Evolutionary conservation across 1,140 invertebrate species (phyloP).

Genomic region (Akabosia matsudoensis): DNA sequence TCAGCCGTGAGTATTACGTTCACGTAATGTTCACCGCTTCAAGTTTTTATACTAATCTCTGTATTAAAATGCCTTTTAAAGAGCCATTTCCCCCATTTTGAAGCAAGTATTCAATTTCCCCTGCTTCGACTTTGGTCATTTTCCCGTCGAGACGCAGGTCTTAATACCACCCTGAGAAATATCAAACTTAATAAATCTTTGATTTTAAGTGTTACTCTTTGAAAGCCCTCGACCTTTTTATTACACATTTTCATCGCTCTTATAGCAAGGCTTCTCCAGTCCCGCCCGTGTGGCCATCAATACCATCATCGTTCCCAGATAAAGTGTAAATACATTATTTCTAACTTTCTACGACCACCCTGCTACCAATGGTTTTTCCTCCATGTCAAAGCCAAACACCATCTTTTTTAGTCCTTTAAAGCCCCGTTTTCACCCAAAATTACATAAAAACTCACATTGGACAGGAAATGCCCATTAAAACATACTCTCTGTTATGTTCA

Average conservation of each 20-base stretch:
- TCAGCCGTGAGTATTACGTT: no score
- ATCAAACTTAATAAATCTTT: slow-evolving; percentile 36
- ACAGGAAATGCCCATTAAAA: neutral
- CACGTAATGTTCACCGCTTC: no score
- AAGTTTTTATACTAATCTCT: no score
- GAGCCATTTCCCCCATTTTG: no score
- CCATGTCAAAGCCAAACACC: neutral
- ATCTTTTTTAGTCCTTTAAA: neutral
- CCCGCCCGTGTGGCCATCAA: neutral
- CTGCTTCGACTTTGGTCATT: neutral
- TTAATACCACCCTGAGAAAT: slow-evolving; percentile 19
- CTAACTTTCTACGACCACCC: neutral
- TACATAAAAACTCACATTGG: neutral
- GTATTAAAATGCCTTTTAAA: no score
- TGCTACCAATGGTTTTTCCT: no score
- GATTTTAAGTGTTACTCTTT: slow-evolving; percentile 32
- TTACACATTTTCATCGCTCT: slow-evolving; percentile 16
- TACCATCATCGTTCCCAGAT: neutral
- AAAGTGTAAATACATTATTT: neutral
- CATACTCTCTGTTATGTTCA: neutral
- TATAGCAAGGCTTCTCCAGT: neutral
- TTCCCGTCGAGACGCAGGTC: slow-evolving; percentile 26
- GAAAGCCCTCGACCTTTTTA: neutral
- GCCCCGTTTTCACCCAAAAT: neutral
- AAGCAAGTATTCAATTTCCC: neutral